Conservation (phyloP, 2,113 vertebrate genomes). For the Penelope pileata region DNA sequence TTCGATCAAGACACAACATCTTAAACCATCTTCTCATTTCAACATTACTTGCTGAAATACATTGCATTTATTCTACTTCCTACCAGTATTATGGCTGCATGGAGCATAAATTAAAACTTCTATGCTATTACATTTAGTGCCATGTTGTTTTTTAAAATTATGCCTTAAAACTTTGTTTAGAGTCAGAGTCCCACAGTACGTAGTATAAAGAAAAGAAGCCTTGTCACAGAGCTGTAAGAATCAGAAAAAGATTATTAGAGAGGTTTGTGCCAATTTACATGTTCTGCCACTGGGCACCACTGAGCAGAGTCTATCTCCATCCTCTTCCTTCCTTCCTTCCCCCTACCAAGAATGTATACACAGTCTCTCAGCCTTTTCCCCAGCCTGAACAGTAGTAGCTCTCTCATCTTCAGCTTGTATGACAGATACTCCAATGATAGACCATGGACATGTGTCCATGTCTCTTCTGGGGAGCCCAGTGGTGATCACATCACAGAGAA, state of each 20-base stretch:
- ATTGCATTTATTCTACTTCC: background rate
- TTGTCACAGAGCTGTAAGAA: background rate
- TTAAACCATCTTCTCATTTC: background rate
- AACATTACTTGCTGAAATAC: background rate
- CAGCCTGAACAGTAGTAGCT: too few species aligned
- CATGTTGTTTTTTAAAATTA: background rate
- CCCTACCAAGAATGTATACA: too few species aligned
- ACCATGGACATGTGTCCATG: too few species aligned
- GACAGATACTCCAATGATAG: too few species aligned
- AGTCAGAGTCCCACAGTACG: background rate
- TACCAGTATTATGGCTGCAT: background rate
- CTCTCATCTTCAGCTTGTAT: too few species aligned
- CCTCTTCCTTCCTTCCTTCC: too few species aligned
- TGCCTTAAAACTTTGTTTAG: background rate
- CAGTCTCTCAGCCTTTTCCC: too few species aligned
- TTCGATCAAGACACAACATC: background rate
- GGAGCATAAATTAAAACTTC: background rate
- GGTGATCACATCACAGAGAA: too few species aligned
- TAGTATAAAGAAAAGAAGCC: background rate
- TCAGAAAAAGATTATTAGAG: background rate
- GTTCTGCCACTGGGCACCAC: too few species aligned
- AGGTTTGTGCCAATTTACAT: background rate
- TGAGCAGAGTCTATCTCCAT: too few species aligned
- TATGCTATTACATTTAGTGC: background rate
- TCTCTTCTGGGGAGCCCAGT: too few species aligned